Conservation (phyloP, 1,140 invertebrate species). For the Drosophila sucinea region DNA sequence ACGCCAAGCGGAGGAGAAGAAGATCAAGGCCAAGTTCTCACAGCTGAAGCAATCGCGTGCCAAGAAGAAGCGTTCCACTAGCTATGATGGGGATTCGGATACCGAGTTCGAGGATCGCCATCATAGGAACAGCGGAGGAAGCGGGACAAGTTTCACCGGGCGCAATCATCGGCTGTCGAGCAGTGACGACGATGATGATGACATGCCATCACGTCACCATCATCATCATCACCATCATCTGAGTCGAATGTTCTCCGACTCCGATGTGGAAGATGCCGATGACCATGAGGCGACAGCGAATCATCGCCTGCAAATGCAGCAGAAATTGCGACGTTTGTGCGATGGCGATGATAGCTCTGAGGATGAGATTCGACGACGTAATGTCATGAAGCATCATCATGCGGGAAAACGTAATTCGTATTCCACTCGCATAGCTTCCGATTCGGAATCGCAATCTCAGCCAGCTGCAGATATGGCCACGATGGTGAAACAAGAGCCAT, state of each 20-base stretch:
- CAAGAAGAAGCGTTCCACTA: slow-evolving; percentile 93
- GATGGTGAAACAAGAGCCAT: slow-evolving; percentile 4
- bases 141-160: slow-evolving; percentile 69
- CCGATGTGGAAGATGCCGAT: slow-evolving; percentile 42
- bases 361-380: slow-evolving; percentile 69
- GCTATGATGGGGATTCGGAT: slow-evolving; percentile 92
- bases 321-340: slow-evolving; percentile 71
- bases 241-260: slow-evolving; percentile 71
- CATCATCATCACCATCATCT: slow-evolving; percentile 20
- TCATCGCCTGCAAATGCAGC: slow-evolving; percentile 61
- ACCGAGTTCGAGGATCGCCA: slow-evolving; percentile 86
- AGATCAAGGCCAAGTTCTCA: slow-evolving; percentile 94
- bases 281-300: slow-evolving; percentile 37
- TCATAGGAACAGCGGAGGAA: slow-evolving; percentile 43
- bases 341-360: slow-evolving; percentile 82
- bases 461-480: slow-evolving; percentile 72
- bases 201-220: slow-evolving; percentile 2
- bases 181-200: slow-evolving; percentile 58
- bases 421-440: slow-evolving; percentile 85
- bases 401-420: slow-evolving; percentile 84
- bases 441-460: slow-evolving; percentile 83
- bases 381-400: slow-evolving; percentile 68
- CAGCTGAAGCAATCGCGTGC: slow-evolving; percentile 93
- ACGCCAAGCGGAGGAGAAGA: slow-evolving; percentile 94
- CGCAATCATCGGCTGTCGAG: slow-evolving; percentile 64